These are phyloP conservation scores for Sigmodon hispidus DNA, from an alignment of 2,113 vertebrate genomes.

Conservation along the genomic window DNA sequence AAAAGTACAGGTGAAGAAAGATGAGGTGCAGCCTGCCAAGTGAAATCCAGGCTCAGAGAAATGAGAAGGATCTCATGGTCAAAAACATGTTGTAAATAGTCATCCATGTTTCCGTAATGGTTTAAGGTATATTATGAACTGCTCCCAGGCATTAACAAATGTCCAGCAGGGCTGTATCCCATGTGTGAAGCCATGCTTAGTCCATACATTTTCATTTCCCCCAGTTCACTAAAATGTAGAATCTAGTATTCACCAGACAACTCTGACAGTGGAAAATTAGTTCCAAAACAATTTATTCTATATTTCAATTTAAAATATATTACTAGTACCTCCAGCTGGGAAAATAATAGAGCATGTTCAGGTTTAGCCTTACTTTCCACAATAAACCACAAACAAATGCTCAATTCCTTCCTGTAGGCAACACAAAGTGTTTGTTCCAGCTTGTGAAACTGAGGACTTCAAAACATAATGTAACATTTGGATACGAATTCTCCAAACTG, in stretches of 20 bases:
- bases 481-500: neutral
- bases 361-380: neutral
- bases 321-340: neutral
- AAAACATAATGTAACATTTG: neutral
- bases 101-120: neutral
- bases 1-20: constrained; percentile 66
- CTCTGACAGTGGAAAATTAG: neutral
- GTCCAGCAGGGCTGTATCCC: neutral
- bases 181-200: neutral
- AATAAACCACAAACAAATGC: neutral
- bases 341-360: neutral
- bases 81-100: constrained; percentile 41
- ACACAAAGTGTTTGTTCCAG: neutral
- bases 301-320: neutral
- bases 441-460: neutral
- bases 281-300: neutral
- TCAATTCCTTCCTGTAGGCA: neutral
- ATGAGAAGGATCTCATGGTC: neutral
- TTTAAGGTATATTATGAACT: neutral
- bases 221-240: neutral
- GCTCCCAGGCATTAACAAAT: neutral
- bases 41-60: constrained; percentile 51
- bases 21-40: constrained; percentile 29
- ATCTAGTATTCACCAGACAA: neutral
- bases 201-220: neutral